Evolutionary conservation across 2,888 invertebrate genomes (phyloP).

Genomic region (Tipula helvola): DNA sequence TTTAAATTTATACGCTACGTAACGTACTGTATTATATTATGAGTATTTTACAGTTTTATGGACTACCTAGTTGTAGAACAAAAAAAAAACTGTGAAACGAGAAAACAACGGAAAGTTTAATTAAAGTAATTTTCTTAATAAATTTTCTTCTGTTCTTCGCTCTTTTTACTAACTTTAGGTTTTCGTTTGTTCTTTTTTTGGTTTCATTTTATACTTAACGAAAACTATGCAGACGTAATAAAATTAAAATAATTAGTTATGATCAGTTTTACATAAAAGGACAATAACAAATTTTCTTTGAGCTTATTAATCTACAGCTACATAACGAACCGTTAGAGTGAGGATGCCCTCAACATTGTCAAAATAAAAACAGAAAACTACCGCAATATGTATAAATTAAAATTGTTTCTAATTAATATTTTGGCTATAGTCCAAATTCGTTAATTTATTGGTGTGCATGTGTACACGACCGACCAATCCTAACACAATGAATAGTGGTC

Average conservation of each 20-base stretch:
- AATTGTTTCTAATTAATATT: not conserved
- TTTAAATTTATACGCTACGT: not conserved
- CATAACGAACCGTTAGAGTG: not conserved
- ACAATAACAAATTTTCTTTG: not conserved
- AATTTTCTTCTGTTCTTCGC: not conserved
- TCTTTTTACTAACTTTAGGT: not conserved
- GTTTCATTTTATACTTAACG: not conserved
- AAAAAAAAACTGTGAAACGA: not conserved
- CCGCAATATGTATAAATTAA: not conserved
- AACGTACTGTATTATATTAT: not conserved
- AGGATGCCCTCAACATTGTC: too few species aligned
- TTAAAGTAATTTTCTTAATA: slow-evolving; percentile 4
- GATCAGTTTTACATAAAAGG: not conserved
- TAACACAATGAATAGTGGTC: not conserved
- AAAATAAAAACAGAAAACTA: too few species aligned
- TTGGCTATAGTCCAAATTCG: not conserved
- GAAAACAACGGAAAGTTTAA: not conserved
- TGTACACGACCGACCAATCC: not conserved
- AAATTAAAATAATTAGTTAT: not conserved
- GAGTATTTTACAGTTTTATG: not conserved
- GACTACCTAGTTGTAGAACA: not conserved
- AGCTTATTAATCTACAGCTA: not conserved
- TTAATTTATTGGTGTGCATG: not conserved
- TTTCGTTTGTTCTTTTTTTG: not conserved
- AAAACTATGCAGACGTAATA: not conserved